Percentiles rank a stretch among this genome's conserved stretches.
phyloP scores from a whole-genome alignment of 2,888 invertebrate species.

The Corbicula japonica region DNA sequence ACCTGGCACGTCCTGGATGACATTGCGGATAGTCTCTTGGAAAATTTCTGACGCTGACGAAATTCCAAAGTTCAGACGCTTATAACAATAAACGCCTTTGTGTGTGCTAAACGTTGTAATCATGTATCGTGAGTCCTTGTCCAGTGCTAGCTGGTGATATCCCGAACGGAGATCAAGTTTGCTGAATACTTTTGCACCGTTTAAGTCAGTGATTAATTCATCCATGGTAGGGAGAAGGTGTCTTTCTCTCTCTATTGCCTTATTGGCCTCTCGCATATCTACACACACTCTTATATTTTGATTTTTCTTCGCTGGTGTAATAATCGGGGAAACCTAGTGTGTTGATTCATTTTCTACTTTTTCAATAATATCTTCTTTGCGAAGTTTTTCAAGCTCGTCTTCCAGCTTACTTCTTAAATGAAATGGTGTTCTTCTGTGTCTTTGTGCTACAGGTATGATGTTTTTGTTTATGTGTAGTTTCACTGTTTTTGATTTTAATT shows the following conservation, averaged over 20 bases:
- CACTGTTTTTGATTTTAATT: slow-evolving; percentile 46
- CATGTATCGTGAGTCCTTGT: slow-evolving; percentile 71
- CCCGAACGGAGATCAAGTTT: slow-evolving; percentile 68
- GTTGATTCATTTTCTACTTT: slow-evolving; percentile 64
- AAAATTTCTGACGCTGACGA: no score
- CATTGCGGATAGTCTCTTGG: slow-evolving; percentile 84
- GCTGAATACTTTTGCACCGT: slow-evolving; percentile 64
- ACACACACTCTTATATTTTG: slow-evolving; percentile 67
- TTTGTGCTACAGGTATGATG: slow-evolving; percentile 47
- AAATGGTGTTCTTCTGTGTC: slow-evolving; percentile 49
- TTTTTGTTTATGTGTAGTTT: slow-evolving; percentile 52
- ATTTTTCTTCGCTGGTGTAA: slow-evolving; percentile 60
- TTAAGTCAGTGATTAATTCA: slow-evolving; percentile 67
- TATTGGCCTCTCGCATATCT: slow-evolving; percentile 71
- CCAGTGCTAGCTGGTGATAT: slow-evolving; percentile 70
- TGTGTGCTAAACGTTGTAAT: slow-evolving; percentile 68
- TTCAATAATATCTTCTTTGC: slow-evolving; percentile 52
- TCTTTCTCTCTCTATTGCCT: slow-evolving; percentile 64
- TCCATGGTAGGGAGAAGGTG: slow-evolving; percentile 66
- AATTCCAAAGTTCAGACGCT: slow-evolving; percentile 70
- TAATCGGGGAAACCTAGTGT: slow-evolving; percentile 68
- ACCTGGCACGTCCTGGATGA: slow-evolving; percentile 82
- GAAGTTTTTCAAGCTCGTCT: slow-evolving; percentile 54
- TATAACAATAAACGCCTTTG: slow-evolving; percentile 64
- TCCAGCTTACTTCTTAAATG: slow-evolving; percentile 51